phyloP scores from a whole-genome alignment of 2,888 invertebrate species.

The Tenodera sinensis region DNA sequence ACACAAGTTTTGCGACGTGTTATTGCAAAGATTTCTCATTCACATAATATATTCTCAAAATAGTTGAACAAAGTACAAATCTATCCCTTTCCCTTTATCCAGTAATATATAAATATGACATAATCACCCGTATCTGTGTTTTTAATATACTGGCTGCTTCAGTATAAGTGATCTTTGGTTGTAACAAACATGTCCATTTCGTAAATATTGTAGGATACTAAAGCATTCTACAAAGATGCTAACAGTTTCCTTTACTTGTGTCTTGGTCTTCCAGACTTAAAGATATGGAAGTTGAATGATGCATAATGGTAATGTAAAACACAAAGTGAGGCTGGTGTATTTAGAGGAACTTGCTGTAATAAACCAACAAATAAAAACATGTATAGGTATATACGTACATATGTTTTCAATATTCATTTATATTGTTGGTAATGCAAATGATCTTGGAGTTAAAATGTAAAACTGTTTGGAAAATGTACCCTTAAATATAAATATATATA shows the following conservation, averaged over 20 bases:
- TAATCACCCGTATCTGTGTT: background rate
- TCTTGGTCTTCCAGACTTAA: background rate
- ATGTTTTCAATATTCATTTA: background rate
- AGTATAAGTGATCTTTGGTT: background rate
- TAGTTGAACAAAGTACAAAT: conserved; percentile 7
- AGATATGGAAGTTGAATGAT: background rate
- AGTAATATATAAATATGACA: background rate
- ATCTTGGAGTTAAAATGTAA: background rate
- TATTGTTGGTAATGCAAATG: background rate
- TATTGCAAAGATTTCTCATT: background rate
- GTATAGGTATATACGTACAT: background rate
- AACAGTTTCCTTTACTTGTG: background rate
- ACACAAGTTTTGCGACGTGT: background rate
- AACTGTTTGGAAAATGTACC: background rate
- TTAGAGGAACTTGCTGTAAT: background rate
- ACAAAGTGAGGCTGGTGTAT: too few species aligned
- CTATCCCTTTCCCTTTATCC: background rate
- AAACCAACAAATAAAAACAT: background rate
- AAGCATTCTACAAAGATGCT: background rate
- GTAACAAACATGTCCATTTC: background rate
- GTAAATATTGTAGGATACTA: background rate
- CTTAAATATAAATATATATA: background rate
- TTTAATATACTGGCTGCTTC: background rate
- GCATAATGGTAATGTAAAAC: too few species aligned
- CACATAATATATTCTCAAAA: background rate